Base-by-base conservation (phyloP, 2,113 vertebrate species). In the Danio rerio region DNA sequence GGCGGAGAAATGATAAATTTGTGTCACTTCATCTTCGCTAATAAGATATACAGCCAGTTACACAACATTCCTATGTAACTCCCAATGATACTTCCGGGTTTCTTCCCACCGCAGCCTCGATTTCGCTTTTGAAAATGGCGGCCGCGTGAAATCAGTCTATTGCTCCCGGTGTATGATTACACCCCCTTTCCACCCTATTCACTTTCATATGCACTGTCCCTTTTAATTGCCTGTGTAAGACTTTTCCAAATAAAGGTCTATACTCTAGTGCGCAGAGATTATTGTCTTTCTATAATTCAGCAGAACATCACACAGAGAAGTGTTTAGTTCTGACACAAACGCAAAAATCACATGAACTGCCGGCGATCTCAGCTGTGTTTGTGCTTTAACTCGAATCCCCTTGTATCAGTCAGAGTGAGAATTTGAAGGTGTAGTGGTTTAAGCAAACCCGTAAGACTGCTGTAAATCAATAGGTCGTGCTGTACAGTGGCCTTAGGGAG, bases 381-480 rank as follows among this genome's bases (percentile, higher is more conserved):
- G 58, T 40, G 20, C 20, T 77, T 63, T 61, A 77, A 63, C 6
- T 50, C 58, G 12, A 50, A 50, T 77, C 75, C 74, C 75, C 40
- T 6, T 10, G 53, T 20, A 31, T 69, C 16, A 50, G 52, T 50
- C 73, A 16, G 9, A 20, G 16, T 61, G 52, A 77, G 62, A 59
- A 58, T 79, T 74, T 75, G 16, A 75, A 61, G 50, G n/a, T 84
- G 45, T 58, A 66, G 42, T 56, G 55, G 58, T 65, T 80, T 80
- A 80, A 80, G 45, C 47, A 80, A 68, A 49, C 69, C 43, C 13
- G 9, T 16, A 68, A 53, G 40, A 58, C n/a, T 74, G 50, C 13
- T 68, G 47, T 75, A 59, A 80, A 84, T 75, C 61, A 66, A 68
- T 80, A 80, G 43, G 43, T 80, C 43, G 66, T 16, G 45, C 59